Conservation (phyloP, 2,113 vertebrate species). For the Dasypus novemcinctus region DNA sequence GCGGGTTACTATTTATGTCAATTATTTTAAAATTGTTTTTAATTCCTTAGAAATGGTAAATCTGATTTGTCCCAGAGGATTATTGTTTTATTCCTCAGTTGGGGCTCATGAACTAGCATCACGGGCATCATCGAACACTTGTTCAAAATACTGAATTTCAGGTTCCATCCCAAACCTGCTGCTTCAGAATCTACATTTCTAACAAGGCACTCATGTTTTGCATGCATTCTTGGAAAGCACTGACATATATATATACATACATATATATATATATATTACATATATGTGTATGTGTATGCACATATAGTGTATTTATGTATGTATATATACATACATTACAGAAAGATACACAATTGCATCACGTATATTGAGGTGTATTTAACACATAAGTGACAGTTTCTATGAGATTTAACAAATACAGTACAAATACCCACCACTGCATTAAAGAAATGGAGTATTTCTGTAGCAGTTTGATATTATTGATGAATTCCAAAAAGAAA, state of each 20-base stretch:
- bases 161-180: background rate
- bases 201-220: background rate
- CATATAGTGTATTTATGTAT: too few species aligned
- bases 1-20: background rate
- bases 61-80: too few species aligned
- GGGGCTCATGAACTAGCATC: fast-evolving
- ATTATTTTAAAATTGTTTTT: background rate
- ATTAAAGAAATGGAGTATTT: background rate
- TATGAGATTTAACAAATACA: background rate
- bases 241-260: background rate
- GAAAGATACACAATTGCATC: too few species aligned
- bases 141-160: background rate
- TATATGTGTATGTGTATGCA: background rate
- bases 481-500: too few species aligned
- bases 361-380: background rate
- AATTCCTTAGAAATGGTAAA: background rate
- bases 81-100: too few species aligned
- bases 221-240: background rate
- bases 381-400: background rate
- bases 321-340: too few species aligned
- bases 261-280: background rate
- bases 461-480: too few species aligned
- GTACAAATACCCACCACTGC: background rate
- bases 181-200: background rate
- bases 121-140: fast-evolving